Conservation (phyloP, 2,888 invertebrate species). For the Melikaiella ostensackeni region DNA sequence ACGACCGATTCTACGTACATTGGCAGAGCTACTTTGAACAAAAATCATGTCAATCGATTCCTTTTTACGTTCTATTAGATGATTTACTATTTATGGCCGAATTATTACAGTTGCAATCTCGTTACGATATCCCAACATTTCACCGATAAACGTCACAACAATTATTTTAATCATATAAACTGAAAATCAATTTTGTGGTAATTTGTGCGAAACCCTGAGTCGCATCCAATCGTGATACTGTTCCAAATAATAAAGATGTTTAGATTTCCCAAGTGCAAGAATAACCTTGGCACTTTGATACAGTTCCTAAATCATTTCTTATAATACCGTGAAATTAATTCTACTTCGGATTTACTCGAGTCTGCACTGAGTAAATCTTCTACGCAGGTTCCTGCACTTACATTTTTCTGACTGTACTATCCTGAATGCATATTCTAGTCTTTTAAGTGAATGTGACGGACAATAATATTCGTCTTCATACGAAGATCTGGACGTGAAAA, state of each 20-base stretch:
- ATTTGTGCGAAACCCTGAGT: background rate
- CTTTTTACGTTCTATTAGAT: background rate
- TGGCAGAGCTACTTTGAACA: slow-evolving; percentile 14
- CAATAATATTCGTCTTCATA: background rate
- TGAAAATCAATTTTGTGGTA: background rate
- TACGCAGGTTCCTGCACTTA: background rate
- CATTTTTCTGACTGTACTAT: background rate
- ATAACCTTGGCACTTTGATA: slow-evolving; percentile 29
- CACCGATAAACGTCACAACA: background rate
- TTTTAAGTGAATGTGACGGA: background rate
- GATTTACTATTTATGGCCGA: background rate
- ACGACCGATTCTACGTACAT: slow-evolving; percentile 54
- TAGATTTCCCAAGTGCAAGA: slow-evolving; percentile 14
- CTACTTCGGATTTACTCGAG: slow-evolving; percentile 12
- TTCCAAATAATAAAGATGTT: background rate
- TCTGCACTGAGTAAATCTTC: slow-evolving; percentile 6
- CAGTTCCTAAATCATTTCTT: slow-evolving; percentile 10
- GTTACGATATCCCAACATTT: background rate
- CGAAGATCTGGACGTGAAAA: background rate
- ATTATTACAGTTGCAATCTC: background rate
- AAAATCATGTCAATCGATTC: background rate
- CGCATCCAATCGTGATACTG: slow-evolving; percentile 10
- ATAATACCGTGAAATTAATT: slow-evolving; percentile 18
- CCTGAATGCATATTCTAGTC: slow-evolving; percentile 1
- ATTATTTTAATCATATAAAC: background rate